These are phyloP conservation scores for Camptogramma bilineatum DNA, from an alignment of 2,888 invertebrate genomes.

Conservation along the genomic window DNA sequence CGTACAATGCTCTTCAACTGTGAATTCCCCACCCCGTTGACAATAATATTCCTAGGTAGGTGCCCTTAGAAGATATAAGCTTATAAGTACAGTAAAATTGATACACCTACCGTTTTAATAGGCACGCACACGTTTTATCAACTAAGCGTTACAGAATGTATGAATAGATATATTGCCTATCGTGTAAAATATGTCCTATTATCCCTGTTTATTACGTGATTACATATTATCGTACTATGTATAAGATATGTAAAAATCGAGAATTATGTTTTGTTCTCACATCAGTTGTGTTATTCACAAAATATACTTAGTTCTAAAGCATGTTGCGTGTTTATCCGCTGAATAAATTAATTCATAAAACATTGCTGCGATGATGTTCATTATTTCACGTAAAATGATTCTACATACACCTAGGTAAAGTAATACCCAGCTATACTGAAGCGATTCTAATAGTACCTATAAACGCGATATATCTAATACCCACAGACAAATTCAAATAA, in stretches of 20 bases:
- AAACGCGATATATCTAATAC: neutral
- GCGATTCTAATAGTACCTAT: constrained; percentile 9
- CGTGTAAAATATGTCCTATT: constrained; percentile 49
- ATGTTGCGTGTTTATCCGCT: constrained; percentile 66
- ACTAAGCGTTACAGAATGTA: constrained; percentile 58
- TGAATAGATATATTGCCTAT: constrained; percentile 48
- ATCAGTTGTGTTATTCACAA: constrained; percentile 62
- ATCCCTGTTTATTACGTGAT: constrained; percentile 49
- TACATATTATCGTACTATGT: constrained; percentile 48
- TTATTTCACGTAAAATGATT: constrained; percentile 6
- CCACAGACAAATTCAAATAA: constrained; percentile 8
- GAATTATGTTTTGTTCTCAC: constrained; percentile 47
- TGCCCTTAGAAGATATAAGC: constrained; percentile 30
- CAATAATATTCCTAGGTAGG: constrained; percentile 43
- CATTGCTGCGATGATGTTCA: constrained; percentile 13
- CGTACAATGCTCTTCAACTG: constrained; percentile 17
- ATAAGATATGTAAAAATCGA: constrained; percentile 35
- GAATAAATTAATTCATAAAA: constrained; percentile 24
- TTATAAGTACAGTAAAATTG: constrained; percentile 22
- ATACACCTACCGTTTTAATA: constrained; percentile 32
- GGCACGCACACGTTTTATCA: constrained; percentile 16
- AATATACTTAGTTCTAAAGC: constrained; percentile 67
- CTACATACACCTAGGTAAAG: neutral
- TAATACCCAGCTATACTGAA: neutral
- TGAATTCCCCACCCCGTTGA: constrained; percentile 39